phyloP scores from a whole-genome alignment of 2,888 invertebrate species.

The Leptopilina myrica region DNA sequence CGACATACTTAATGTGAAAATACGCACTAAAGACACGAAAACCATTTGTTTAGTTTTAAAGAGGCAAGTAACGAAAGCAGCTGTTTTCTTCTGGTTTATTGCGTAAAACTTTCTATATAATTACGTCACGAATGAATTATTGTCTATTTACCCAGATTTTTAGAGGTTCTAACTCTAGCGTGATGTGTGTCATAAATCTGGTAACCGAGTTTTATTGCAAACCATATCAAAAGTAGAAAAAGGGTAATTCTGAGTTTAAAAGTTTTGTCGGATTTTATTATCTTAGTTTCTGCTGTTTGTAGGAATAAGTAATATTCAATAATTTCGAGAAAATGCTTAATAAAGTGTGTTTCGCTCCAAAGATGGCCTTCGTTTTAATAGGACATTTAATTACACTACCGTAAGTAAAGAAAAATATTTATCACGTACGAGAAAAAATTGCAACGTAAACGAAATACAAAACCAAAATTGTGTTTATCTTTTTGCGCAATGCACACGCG shows the following conservation, averaged over 20 bases:
- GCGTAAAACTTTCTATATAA: neutral
- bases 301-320: too few relatives aligned
- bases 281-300: too few relatives aligned
- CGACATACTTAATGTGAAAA: slow-evolving; percentile 47
- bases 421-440: neutral
- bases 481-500: neutral
- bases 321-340: too few relatives aligned
- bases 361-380: too few relatives aligned
- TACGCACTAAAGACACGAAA: slow-evolving; percentile 28
- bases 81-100: neutral
- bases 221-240: neutral
- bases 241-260: too few relatives aligned
- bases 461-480: slow-evolving; percentile 8
- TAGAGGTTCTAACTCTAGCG: too few relatives aligned
- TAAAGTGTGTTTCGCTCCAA: too few relatives aligned
- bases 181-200: too few relatives aligned
- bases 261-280: too few relatives aligned
- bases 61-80: neutral
- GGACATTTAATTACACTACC: too few relatives aligned
- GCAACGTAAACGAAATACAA: neutral
- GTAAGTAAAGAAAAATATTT: neutral
- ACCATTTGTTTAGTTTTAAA: too few relatives aligned
- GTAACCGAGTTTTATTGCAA: neutral
- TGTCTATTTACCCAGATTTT: neutral
- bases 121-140: neutral